These are phyloP conservation scores for Potamarius usumacintae DNA, from an alignment of 2,113 vertebrate genomes.

Conservation along the genomic window DNA sequence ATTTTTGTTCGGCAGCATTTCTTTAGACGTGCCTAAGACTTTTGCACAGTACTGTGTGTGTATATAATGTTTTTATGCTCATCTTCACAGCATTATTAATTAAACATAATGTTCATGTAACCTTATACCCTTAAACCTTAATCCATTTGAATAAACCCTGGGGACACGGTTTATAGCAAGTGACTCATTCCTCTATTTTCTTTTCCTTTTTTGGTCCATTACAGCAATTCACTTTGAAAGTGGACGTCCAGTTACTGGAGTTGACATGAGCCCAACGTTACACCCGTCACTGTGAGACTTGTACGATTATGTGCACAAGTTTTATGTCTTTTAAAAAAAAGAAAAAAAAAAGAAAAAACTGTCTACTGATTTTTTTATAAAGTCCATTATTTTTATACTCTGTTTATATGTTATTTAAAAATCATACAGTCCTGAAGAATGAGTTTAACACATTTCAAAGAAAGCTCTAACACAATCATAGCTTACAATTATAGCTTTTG, in stretches of 20 bases:
- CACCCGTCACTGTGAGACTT: background rate
- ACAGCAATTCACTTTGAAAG: constrained; percentile 66
- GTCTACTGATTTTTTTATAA: background rate
- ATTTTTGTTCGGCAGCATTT: no score
- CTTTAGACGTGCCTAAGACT: no score
- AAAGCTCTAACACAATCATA: background rate
- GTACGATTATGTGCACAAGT: background rate
- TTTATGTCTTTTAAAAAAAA: background rate
- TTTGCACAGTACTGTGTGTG: no score
- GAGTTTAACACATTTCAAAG: background rate
- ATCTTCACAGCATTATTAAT: background rate
- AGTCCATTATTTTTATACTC: constrained; percentile 18
- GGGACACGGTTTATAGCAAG: background rate
- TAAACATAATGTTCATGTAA: background rate
- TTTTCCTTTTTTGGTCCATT: constrained; percentile 5
- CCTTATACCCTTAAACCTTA: background rate
- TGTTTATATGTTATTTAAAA: constrained; percentile 18
- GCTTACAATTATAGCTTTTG: background rate
- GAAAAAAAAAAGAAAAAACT: background rate
- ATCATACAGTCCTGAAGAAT: background rate
- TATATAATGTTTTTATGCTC: no score
- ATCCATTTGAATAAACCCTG: background rate
- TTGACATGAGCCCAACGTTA: background rate
- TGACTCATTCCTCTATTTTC: background rate
- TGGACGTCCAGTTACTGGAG: constrained; percentile 50